Evolutionary conservation across 30 jellyfish, hydroid and myxozoan species (phyloP).

Genomic region (Aurelia aurita complex sp. Pacific): DNA sequence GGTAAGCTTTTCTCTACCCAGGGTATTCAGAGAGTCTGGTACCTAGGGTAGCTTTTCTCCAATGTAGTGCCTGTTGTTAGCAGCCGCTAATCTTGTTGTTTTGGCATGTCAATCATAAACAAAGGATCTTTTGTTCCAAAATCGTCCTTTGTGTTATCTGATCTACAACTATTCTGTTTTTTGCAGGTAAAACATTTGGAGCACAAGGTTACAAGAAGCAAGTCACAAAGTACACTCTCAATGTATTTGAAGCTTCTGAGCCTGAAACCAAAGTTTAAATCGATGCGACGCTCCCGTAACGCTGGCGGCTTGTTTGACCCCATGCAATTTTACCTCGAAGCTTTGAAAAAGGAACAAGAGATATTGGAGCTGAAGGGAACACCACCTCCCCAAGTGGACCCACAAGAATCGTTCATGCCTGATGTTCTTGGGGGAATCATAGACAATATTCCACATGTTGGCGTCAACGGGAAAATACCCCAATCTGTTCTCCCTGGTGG

Average conservation of each 20-base stretch:
- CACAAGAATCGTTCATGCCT: not conserved
- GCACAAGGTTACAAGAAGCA: not conserved
- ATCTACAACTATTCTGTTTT: not conserved
- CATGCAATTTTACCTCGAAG: constrained; percentile 24
- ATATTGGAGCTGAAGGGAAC: not conserved
- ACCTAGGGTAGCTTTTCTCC: no score
- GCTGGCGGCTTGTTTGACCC: constrained; percentile 10
- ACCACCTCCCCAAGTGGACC: constrained; percentile 15
- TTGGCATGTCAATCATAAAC: no score
- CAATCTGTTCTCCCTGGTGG: constrained; percentile 79
- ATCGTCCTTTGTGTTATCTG: not conserved
- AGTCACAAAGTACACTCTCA: not conserved
- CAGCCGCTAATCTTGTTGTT: no score
- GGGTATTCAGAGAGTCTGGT: no score
- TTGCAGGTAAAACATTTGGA: constrained; percentile 26
- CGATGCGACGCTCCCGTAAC: constrained; percentile 30
- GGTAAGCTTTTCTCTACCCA: not conserved
- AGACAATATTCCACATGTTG: constrained; percentile 65
- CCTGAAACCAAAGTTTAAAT: not conserved
- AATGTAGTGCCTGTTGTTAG: no score
- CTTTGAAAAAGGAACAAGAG: constrained; percentile 38
- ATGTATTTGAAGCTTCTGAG: not conserved
- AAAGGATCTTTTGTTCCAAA: no score
- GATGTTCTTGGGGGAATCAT: constrained; percentile 51
- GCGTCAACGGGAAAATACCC: constrained; percentile 62